These are phyloP conservation scores for Litocranius walleri DNA, from an alignment of 2,113 vertebrate genomes.

Conservation along the genomic window DNA sequence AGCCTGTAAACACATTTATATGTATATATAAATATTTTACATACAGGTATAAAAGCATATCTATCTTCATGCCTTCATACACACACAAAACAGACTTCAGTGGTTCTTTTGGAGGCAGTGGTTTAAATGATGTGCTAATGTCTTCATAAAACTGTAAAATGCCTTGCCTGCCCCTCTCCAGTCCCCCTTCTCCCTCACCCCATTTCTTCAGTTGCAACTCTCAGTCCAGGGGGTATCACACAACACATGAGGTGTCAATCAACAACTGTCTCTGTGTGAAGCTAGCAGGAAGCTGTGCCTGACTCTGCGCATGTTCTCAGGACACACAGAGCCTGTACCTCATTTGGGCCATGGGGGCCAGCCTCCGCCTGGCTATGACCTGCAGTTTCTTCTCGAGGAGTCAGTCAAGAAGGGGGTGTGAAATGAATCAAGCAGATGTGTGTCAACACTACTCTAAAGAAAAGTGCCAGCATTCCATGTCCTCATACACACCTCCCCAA, in stretches of 20 bases:
- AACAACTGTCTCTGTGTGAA: neutral
- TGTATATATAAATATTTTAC: neutral
- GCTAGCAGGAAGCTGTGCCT: accelerated
- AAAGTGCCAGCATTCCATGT: neutral
- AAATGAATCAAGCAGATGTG: neutral
- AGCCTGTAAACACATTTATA: neutral
- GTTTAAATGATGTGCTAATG: neutral
- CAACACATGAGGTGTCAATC: neutral
- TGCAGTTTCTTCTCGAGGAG: neutral
- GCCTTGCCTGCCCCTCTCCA: neutral
- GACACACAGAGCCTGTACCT: neutral
- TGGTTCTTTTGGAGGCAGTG: neutral
- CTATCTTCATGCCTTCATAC: neutral
- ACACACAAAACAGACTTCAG: neutral
- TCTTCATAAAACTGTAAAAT: neutral
- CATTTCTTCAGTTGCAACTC: neutral
- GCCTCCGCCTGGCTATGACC: neutral
- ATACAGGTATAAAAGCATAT: neutral
- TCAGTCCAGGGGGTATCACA: neutral
- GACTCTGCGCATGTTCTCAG: accelerated
- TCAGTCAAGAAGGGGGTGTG: neutral
- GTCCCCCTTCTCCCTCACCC: no score
- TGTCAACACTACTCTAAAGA: neutral
- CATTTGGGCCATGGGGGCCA: neutral
- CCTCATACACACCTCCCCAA: neutral